Base-by-base conservation (phyloP, 2,113 vertebrate species). In the Mormyrus lacerda region DNA sequence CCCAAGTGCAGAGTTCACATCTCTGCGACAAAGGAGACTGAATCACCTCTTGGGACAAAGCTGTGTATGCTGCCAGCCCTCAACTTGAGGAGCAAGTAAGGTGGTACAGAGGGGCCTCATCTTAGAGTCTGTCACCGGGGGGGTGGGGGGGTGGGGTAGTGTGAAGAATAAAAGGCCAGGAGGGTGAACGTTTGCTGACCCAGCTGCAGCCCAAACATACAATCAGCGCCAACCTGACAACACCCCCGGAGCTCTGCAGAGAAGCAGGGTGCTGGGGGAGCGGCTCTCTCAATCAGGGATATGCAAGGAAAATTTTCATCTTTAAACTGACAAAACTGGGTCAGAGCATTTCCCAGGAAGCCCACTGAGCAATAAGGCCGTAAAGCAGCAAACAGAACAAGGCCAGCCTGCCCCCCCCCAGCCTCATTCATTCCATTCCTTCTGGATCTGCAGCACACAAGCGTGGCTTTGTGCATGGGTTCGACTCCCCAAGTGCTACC, bases 311-410 rank as follows among this genome's bases (percentile, higher is more conserved):
- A 31, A 17, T 42, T 42, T 82, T 44, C 21, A 82, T 35, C 19
- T 35, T 95, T 95, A 96, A 96, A 96, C 96, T 95, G 95, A 95
- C 91, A 90, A 94, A 96, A 96, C 91, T 96, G 93, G 96, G 96
- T 96, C 95, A 96, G 92, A 94, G 92, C 94, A 94, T 95, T 95
- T 95, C 95, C 95, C 95, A 94, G 79, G 91, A 92, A 83, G 51
- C 19, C 39, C 8, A 65, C 86, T 92, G 92, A 88, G 90, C 42
- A 47, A 58, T 24, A 45, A 76, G 79, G 35, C 50, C 58, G n/a
- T 24, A 19, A 45, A 4, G 47, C 85, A 83, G 48, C 47, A 58
- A 47, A 76, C 58, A 89, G 86, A 87, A 44, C 27, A 10, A 55
- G 27, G 24, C n/a, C 17, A 2, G 65, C 39, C 42, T 19, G 44